Evolutionary conservation across 2,113 vertebrate genomes (phyloP), one percentile per base, ranked within the genome.

Genomic region (Petroica traversi): DNA sequence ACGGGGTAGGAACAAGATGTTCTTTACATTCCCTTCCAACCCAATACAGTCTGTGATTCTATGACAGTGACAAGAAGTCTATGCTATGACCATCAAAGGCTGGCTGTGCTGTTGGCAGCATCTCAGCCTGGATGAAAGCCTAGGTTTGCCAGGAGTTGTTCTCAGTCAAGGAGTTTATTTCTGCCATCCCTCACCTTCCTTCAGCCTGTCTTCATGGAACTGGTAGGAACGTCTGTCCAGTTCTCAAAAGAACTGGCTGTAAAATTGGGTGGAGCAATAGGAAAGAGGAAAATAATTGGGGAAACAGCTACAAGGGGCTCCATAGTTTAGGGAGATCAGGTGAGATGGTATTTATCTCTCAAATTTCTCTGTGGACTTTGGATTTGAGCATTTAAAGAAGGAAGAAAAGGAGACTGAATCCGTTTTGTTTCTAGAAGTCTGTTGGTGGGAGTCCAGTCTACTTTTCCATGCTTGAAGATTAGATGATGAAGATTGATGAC

Each of bases 341-440:
- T 1, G 1, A 33, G 14, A 15, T 0, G 1, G 19, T 14, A 49
- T 11, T 49, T 34, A 14, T 45, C 59, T 49, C 38, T 18, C 49
- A 40, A 2, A 36, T 51, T 58, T 73, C 5, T 59, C 12, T 40
- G 8, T 48, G 16, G 25, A 58, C 22, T 19, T 58, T 24, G 25
- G 8, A 38, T 61, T 45, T 19, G 36, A 51, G 7, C 28, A 26
- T 78, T 86, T 58, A 22, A 28, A 52, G 15, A 41, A 58, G 40
- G 61, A 63, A 38, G 34, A 19, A 82, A 78, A 57, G 45, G 28
- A 48, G 9, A 8, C 5, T 10, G 15, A 34, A 25, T 66, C 13
- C 2, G 36, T 9, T n/a, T 41, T 28, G 6, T 8, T 51, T 61
- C 19, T 8, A 71, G 36, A 46, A 71, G 18, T 17, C 41, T 52